Evolutionary conservation across 1,140 invertebrate species (phyloP).

Genomic region (Dinoponera quadriceps): DNA sequence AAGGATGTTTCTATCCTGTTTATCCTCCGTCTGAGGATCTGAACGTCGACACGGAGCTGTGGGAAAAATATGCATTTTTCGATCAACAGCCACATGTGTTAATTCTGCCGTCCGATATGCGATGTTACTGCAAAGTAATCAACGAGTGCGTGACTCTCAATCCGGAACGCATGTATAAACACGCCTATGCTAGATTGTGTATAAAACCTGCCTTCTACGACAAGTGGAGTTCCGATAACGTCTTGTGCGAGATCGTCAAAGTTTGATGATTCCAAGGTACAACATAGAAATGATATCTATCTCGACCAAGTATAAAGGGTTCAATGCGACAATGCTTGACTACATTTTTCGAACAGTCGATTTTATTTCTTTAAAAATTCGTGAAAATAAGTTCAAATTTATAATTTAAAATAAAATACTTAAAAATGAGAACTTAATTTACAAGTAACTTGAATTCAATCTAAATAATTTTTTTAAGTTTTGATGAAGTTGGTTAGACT

Average conservation of each 20-base stretch:
- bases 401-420: neutral
- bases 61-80: conserved; percentile 89
- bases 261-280: conserved; percentile 69
- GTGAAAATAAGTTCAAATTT: neutral
- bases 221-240: conserved; percentile 76
- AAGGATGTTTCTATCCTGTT: conserved; percentile 93
- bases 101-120: conserved; percentile 93
- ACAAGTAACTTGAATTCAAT: too few species aligned
- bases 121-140: conserved; percentile 93
- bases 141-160: conserved; percentile 93
- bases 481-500: too few species aligned
- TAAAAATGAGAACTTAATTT: too few species aligned
- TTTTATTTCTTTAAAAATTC: neutral
- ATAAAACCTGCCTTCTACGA: conserved; percentile 75
- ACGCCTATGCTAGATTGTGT: conserved; percentile 87
- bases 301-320: neutral
- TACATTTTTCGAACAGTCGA: neutral
- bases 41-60: conserved; percentile 89
- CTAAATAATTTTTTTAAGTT: neutral
- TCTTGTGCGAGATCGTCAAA: conserved; percentile 82
- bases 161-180: conserved; percentile 93
- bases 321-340: neutral
- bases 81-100: conserved; percentile 92
- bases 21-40: conserved; percentile 90
- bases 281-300: neutral